Percentiles rank a stretch among this genome's conserved stretches.
phyloP scores from a whole-genome alignment of 2,113 vertebrate species.

The Rhinolophus sinicus region DNA sequence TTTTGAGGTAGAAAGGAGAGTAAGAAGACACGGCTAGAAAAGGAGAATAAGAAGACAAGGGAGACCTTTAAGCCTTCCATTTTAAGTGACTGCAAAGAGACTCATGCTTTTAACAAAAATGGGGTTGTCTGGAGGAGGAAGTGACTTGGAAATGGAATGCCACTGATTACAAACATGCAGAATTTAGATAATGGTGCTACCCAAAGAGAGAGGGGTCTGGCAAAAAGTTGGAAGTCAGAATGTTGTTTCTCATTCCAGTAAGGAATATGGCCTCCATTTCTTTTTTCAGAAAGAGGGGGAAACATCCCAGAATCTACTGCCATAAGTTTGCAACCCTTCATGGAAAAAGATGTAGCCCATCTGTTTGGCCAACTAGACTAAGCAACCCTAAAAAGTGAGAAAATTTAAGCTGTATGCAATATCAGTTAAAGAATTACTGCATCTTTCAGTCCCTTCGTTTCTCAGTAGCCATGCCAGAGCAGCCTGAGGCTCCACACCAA shows the following conservation, averaged over 20 bases:
- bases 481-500: background rate
- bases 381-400: background rate
- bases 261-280: background rate
- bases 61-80: background rate
- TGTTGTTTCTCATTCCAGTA: background rate
- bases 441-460: conserved; percentile 5
- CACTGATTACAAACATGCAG: background rate
- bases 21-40: background rate
- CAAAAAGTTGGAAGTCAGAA: background rate
- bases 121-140: background rate
- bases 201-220: background rate
- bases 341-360: background rate
- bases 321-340: background rate
- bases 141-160: background rate
- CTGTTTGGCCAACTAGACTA: background rate
- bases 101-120: background rate
- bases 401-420: background rate
- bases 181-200: background rate
- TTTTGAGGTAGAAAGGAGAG: conserved; percentile 19
- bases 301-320: background rate
- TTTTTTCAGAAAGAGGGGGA: background rate
- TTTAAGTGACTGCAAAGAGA: background rate
- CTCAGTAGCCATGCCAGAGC: background rate
- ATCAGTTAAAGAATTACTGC: background rate
- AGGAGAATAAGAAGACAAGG: background rate